These are phyloP conservation scores for Thymelicus acteon DNA, from an alignment of 2,888 invertebrate species.

Conservation along the genomic window DNA sequence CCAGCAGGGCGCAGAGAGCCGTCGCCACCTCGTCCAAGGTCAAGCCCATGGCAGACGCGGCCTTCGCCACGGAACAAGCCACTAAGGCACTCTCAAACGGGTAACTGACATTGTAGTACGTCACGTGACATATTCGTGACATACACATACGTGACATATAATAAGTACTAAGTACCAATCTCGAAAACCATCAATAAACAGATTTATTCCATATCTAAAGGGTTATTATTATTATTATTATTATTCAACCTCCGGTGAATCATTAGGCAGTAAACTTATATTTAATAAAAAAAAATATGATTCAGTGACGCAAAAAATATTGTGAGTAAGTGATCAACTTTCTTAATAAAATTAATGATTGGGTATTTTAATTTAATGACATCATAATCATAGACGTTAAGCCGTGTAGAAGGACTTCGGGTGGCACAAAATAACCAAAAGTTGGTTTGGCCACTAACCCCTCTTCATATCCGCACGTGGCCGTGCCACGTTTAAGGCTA, in stretches of 20 bases:
- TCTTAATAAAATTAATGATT: too few species aligned
- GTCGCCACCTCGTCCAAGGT: constrained; percentile 86
- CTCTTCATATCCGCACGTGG: too few species aligned
- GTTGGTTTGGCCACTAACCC: too few species aligned
- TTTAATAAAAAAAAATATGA: too few species aligned
- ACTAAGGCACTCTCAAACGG: constrained; percentile 84
- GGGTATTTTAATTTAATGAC: too few species aligned
- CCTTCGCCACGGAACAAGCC: constrained; percentile 88
- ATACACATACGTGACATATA: neutral
- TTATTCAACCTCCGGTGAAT: neutral
- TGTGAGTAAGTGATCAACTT: too few species aligned
- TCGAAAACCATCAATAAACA: neutral
- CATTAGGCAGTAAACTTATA: too few species aligned
- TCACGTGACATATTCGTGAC: neutral
- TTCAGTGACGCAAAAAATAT: too few species aligned
- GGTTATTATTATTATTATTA: neutral
- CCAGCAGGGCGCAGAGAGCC: constrained; percentile 89
- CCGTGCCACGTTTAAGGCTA: too few species aligned
- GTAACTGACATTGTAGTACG: constrained; percentile 51
- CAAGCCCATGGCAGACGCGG: constrained; percentile 86
- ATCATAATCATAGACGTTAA: too few species aligned
- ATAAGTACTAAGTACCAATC: neutral
- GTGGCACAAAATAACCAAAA: too few species aligned
- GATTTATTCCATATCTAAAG: neutral
- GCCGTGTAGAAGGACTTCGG: too few species aligned